These are phyloP conservation scores for Scortum barcoo DNA, from an alignment of 2,113 vertebrate species.

Conservation along the genomic window DNA sequence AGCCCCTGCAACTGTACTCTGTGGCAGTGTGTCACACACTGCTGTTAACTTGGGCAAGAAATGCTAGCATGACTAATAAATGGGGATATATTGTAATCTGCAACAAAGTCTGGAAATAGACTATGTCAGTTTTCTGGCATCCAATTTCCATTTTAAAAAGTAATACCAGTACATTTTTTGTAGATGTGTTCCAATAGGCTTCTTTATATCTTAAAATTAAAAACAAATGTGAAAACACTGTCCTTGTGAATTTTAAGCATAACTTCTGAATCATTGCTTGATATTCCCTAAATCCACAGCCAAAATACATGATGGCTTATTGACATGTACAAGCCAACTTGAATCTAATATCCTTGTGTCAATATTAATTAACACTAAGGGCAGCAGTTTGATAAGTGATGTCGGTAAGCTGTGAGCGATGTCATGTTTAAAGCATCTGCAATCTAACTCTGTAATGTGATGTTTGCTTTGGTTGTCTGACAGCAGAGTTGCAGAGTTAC, in stretches of 20 bases:
- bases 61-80: slow-evolving; percentile 40
- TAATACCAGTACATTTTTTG: background rate
- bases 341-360: background rate
- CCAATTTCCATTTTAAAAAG: no score
- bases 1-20: slow-evolving; percentile 10
- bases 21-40: slow-evolving; percentile 32
- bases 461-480: background rate
- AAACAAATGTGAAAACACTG: background rate
- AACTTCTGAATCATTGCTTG: background rate
- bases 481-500: no score
- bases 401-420: background rate
- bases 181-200: background rate
- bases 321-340: background rate
- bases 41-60: slow-evolving; percentile 17
- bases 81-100: slow-evolving; percentile 26
- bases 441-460: background rate
- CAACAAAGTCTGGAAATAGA: slow-evolving; percentile 17
- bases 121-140: background rate
- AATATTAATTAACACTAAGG: background rate
- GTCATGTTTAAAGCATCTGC: background rate
- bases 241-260: no score
- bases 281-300: background rate
- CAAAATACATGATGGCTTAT: background rate
- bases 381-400: background rate
- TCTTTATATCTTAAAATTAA: no score